Evolutionary conservation across 1,140 invertebrate species (phyloP).

Genomic region (Camponotus floridanus): DNA sequence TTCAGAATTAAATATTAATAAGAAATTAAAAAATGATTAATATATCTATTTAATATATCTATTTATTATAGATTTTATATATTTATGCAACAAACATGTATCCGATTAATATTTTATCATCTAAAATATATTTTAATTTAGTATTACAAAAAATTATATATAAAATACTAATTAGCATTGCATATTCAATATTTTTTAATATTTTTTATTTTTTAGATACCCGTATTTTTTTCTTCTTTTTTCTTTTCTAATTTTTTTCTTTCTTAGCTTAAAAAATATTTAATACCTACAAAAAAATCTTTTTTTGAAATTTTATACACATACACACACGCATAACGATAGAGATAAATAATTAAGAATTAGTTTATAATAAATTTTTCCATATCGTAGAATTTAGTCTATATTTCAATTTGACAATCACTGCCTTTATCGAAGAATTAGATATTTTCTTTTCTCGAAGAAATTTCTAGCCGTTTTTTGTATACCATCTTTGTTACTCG

Average conservation of each 20-base stretch:
- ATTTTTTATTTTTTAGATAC: constrained; percentile 16
- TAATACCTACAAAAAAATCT: constrained; percentile 10
- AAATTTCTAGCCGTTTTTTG: constrained; percentile 49
- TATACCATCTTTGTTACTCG: constrained; percentile 19
- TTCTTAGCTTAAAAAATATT: not conserved
- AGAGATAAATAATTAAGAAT: not conserved
- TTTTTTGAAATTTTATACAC: constrained; percentile 9
- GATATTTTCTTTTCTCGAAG: constrained; percentile 65
- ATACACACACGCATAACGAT: not conserved
- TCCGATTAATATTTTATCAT: constrained; percentile 11
- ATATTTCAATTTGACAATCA: constrained; percentile 26
- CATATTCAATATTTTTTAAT: not conserved
- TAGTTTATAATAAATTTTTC: constrained; percentile 37
- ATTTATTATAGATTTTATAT: not conserved
- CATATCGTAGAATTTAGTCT: constrained; percentile 19
- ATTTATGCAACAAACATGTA: not conserved
- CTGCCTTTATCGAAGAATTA: constrained; percentile 42
- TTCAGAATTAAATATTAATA: not conserved
- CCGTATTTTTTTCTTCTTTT: not conserved
- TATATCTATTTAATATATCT: too few species aligned
- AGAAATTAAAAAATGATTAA: not conserved
- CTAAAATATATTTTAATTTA: constrained; percentile 9
- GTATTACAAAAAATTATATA: not conserved
- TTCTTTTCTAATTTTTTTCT: too few species aligned
- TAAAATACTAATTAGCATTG: not conserved